phyloP scores from a whole-genome alignment of 2,888 invertebrate species.

The Chymomyza procnemis region DNA sequence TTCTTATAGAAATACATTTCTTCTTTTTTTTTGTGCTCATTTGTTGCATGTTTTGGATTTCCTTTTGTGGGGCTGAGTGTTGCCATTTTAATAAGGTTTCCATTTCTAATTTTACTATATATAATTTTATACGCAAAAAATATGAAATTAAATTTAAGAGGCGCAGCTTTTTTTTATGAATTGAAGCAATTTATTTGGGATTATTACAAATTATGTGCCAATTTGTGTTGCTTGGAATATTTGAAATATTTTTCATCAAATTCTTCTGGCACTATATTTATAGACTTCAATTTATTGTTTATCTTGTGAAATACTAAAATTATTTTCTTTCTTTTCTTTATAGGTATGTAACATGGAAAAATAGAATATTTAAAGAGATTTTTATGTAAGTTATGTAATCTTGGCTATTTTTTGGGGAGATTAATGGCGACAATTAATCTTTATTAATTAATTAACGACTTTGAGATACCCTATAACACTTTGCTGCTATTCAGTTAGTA shows the following conservation, averaged over 20 bases:
- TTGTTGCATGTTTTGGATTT: neutral
- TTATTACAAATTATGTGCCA: neutral
- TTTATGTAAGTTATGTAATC: no score
- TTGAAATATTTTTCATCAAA: neutral
- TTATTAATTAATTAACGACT: no score
- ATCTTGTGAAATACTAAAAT: neutral
- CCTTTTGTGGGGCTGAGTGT: neutral
- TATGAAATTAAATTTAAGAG: neutral
- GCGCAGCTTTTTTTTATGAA: neutral
- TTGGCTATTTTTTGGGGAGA: no score
- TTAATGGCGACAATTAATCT: no score
- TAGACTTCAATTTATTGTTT: no score
- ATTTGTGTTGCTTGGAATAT: neutral
- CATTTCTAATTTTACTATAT: conserved; percentile 26
- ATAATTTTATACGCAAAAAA: neutral
- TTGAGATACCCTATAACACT: no score
- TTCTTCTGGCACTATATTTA: neutral
- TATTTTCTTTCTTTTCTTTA: conserved; percentile 27
- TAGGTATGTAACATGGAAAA: conserved; percentile 51
- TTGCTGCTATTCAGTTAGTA: no score
- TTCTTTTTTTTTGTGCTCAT: neutral
- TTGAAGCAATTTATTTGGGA: neutral
- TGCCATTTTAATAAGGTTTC: conserved; percentile 29
- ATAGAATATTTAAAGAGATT: neutral
- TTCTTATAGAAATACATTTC: no score